These are phyloP conservation scores for Otolemur crassicaudatus DNA, from an alignment of 2,797 vertebrate genomes.

Conservation along the genomic window DNA sequence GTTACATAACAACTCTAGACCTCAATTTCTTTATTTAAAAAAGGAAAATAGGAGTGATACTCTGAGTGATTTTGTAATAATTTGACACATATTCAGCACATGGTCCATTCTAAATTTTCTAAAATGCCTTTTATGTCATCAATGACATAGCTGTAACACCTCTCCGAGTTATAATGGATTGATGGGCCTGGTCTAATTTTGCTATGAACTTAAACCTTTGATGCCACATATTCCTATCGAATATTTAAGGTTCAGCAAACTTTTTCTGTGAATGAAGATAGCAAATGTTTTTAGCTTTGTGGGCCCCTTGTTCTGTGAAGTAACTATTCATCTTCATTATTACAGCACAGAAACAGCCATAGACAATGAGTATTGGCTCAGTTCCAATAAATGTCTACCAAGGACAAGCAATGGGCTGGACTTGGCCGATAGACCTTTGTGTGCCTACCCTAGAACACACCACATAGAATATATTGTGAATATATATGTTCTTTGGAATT, in stretches of 20 bases:
- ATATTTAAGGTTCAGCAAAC: background rate
- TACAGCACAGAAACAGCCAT: background rate
- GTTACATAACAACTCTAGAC: background rate
- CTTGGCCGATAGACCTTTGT: background rate
- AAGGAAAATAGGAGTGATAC: background rate
- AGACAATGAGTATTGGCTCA: background rate
- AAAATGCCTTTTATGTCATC: background rate
- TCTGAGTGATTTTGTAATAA: background rate
- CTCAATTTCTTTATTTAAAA: conserved; percentile 24
- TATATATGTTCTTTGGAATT: background rate
- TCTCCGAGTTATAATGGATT: background rate
- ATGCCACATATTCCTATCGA: background rate
- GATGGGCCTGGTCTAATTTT: background rate
- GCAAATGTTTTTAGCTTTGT: conserved; percentile 37
- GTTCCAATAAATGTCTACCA: conserved; percentile 17
- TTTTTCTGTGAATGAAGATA: background rate
- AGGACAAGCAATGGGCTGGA: background rate
- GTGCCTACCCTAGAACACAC: background rate
- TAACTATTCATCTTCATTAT: background rate
- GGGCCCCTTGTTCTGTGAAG: background rate
- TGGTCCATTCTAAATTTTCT: background rate
- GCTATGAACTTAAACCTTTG: background rate
- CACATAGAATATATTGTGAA: background rate
- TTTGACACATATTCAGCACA: background rate
- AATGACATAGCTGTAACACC: background rate